Conservation (phyloP, 2,888 invertebrate species). For the Eupeodes latifasciatus region DNA sequence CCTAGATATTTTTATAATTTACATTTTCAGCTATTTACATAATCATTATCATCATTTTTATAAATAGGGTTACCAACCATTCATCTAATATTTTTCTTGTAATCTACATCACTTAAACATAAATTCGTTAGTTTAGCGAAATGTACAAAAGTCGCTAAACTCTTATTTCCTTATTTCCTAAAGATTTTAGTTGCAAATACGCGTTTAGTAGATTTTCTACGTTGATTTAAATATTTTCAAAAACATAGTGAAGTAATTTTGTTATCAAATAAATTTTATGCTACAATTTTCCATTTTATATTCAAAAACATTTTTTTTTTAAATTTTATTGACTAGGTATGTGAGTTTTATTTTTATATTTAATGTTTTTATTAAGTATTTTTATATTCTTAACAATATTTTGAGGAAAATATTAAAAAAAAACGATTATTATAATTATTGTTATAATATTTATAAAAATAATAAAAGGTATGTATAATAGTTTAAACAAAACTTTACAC, state of each 20-base stretch:
- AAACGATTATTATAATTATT: not conserved
- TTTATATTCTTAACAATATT: not conserved
- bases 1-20: conserved; percentile 14
- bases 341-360: conserved; percentile 1
- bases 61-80: not conserved
- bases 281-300: not conserved
- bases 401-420: conserved; percentile 8
- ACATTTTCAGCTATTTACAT: conserved; percentile 16
- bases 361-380: not conserved
- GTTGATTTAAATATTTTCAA: conserved; percentile 46
- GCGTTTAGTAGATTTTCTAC: conserved; percentile 72
- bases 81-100: conserved; percentile 6
- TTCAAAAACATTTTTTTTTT: not conserved
- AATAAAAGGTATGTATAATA: not conserved
- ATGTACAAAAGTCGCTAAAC: conserved; percentile 75
- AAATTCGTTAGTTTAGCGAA: conserved; percentile 72
- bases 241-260: conserved; percentile 49
- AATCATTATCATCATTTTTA: not conserved
- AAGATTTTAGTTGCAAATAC: conserved; percentile 73
- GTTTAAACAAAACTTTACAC: not conserved
- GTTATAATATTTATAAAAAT: not conserved
- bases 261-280: conserved; percentile 30
- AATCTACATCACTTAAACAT: conserved; percentile 27
- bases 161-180: conserved; percentile 64
- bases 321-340: conserved; percentile 23